phyloP scores from a whole-genome alignment of 2,797 vertebrate species.

The Ciconia nigra region DNA sequence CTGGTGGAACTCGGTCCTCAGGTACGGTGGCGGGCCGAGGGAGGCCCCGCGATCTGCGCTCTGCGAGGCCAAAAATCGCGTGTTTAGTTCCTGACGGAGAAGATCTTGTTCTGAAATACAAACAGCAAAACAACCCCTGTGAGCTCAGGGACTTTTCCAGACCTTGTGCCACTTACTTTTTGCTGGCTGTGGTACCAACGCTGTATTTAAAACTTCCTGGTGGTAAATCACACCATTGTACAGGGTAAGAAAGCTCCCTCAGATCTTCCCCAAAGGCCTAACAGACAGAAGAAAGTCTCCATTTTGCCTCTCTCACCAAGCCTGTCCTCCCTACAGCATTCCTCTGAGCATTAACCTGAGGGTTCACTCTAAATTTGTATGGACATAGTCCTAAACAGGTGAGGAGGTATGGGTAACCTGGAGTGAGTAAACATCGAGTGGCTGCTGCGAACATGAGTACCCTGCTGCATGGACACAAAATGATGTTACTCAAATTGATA shows the following conservation, averaged over 20 bases:
- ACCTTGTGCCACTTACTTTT: background rate
- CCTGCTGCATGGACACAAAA: background rate
- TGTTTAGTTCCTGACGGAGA: slow-evolving; percentile 97
- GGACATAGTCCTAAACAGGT: background rate
- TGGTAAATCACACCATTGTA: background rate
- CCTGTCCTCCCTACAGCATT: background rate
- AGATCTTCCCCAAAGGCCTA: background rate
- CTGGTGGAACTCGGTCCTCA: slow-evolving; percentile 98
- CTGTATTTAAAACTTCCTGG: background rate
- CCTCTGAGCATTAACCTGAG: background rate
- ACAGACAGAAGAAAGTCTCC: background rate
- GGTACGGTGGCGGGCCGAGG: slow-evolving; percentile 90
- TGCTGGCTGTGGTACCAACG: background rate
- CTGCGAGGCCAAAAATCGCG: slow-evolving; percentile 95
- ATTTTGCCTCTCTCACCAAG: background rate
- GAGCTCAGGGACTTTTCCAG: background rate
- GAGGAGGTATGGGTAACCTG: background rate
- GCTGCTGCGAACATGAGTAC: background rate
- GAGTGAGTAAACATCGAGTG: background rate
- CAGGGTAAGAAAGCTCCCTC: background rate
- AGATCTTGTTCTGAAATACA: slow-evolving; percentile 92
- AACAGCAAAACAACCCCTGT: background rate
- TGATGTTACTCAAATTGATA: background rate
- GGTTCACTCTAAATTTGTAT: background rate
- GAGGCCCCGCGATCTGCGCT: slow-evolving; percentile 92